A percentile compares a stretch with the other conserved stretches of the same genome.
These are phyloP conservation scores for Toxotes lorentzi DNA, from an alignment of 2,797 vertebrate genomes.

Conservation along the genomic window DNA sequence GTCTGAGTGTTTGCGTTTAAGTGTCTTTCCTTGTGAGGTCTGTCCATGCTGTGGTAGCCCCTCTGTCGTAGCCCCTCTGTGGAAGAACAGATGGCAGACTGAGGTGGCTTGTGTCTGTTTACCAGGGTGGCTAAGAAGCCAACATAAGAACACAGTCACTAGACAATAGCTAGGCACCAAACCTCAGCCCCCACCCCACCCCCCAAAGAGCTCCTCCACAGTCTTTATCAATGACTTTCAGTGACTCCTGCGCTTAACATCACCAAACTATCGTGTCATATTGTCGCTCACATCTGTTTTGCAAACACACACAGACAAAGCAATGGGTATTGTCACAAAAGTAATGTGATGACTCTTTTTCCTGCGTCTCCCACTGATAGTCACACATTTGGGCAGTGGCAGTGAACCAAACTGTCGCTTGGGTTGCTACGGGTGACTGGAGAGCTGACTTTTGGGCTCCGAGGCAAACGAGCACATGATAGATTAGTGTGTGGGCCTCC, in stretches of 20 bases:
- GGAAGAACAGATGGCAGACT: conserved; percentile 92
- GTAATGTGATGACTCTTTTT: conserved; percentile 75
- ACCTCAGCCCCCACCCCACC: conserved; percentile 52
- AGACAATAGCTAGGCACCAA: conserved; percentile 83
- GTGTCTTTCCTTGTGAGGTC: conserved; percentile 23
- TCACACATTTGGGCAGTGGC: conserved; percentile 76
- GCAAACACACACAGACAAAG: conserved; percentile 72
- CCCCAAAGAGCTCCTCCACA: conserved; percentile 70
- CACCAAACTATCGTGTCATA: conserved; percentile 63
- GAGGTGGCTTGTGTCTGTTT: conserved; percentile 90
- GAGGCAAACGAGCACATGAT: conserved; percentile 91
- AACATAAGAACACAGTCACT: conserved; percentile 82
- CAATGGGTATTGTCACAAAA: conserved; percentile 56
- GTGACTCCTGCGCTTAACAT: conserved; percentile 77
- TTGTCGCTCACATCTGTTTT: conserved; percentile 74
- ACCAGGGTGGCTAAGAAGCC: conserved; percentile 88
- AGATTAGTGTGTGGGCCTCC: conserved; percentile 90
- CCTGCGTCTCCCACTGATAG: conserved; percentile 56
- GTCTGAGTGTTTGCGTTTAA: neutral
- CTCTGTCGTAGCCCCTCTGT: conserved; percentile 67
- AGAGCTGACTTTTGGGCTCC: conserved; percentile 86
- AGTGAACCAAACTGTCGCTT: conserved; percentile 84
- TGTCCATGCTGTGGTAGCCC: conserved; percentile 38
- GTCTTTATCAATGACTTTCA: conserved; percentile 86
- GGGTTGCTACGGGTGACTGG: conserved; percentile 88